These are phyloP conservation scores for Hylaeus volcanicus DNA, from an alignment of 1,140 invertebrate species.

Conservation along the genomic window DNA sequence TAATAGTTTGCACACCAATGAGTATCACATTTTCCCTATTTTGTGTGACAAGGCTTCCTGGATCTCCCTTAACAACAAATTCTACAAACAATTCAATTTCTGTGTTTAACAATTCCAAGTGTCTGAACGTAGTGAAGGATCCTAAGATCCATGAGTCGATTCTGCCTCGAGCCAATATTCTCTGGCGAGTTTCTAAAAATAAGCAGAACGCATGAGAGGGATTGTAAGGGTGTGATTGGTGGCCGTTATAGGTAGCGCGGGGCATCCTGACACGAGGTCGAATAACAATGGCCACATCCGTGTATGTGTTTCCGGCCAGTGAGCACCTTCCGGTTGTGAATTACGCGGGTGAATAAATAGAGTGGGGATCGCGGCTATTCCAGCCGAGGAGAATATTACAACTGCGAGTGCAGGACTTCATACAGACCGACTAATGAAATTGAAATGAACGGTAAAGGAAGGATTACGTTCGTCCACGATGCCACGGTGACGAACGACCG, in stretches of 20 bases:
- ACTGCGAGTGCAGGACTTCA: constrained; percentile 48
- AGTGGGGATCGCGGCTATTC: constrained; percentile 64
- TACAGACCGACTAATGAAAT: constrained; percentile 77
- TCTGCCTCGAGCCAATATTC: constrained; percentile 32
- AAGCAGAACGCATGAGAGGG: constrained; percentile 41
- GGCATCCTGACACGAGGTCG: constrained; percentile 50
- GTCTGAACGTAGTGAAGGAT: background rate
- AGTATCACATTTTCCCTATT: no score
- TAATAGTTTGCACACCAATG: no score
- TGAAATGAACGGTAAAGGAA: constrained; percentile 76
- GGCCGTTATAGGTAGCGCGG: constrained; percentile 41
- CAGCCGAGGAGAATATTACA: constrained; percentile 64
- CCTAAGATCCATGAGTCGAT: constrained; percentile 31
- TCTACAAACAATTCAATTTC: background rate
- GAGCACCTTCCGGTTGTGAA: constrained; percentile 79
- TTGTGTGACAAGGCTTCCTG: no score
- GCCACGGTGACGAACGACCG: constrained; percentile 38
- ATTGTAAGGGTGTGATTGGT: constrained; percentile 59
- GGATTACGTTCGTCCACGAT: constrained; percentile 67
- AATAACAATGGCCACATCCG: constrained; percentile 71
- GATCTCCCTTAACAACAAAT: no score
- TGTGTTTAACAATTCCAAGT: background rate
- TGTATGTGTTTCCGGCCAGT: constrained; percentile 77
- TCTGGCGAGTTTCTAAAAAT: constrained; percentile 46
- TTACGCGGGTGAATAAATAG: constrained; percentile 79